Evolutionary conservation across 2,888 invertebrate species (phyloP), one percentile per base, ranked within the genome.

Genomic region (Clivina fossor): DNA sequence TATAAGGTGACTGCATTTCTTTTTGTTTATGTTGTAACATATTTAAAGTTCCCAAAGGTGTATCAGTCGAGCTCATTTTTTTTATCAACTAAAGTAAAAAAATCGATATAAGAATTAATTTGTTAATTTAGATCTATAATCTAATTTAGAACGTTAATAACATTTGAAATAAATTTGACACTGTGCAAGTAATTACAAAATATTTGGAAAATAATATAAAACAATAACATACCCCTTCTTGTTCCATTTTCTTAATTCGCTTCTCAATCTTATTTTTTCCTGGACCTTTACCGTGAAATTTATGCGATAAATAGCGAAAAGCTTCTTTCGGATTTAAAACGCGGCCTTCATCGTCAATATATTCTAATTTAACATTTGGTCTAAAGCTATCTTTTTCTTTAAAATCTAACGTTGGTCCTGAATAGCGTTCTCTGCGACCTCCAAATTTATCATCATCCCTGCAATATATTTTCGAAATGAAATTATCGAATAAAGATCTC

Each of bases 181-280:
- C n/a, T n/a, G n/a, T n/a, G n/a, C n/a, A n/a, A n/a, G n/a, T n/a
- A n/a, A n/a, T n/a, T n/a, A n/a, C n/a, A n/a, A n/a, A n/a, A n/a
- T n/a, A n/a, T n/a, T n/a, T n/a, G n/a, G n/a, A n/a, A n/a, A n/a
- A 55, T 38, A 48, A 2, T 18, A 32, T 18, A 8, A 37, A 24
- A 4, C 19, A 26, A n/a, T 56, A 41, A 74, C 78, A 74, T 68
- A 90, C 88, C 76, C 90, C 89, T 74, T 95, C 94, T 72, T 97
- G 96, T 67, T 93, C 90, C 61, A 85, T 80, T 75, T 98, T 96
- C 76, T 95, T 94, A 76, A 93, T 84, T 62, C 97, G 81, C 71
- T 99, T 99, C 76, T 99, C 98, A 65, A 88, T 85, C 77, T 99
- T 99, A 78, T 95, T 97, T 75, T 99, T 99, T 50, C 99, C 98